phyloP scores from a whole-genome alignment of 2,113 vertebrate species.

The Amphiprion ocellaris region DNA sequence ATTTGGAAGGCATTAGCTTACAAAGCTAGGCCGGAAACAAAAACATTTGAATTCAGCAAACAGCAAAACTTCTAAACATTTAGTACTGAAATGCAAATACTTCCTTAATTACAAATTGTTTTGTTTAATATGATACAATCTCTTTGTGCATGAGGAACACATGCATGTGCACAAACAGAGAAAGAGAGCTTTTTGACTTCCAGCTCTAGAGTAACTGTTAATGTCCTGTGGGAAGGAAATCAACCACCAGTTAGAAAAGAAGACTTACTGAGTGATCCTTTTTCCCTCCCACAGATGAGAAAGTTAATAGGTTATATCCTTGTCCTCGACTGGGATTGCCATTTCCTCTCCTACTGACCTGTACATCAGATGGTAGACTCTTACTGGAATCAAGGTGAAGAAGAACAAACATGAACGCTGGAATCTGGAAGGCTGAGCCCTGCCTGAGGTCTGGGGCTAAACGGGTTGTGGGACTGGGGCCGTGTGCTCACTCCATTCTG shows the following conservation, averaged over 20 bases:
- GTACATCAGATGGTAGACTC: constrained; percentile 81
- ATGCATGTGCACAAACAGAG: background rate
- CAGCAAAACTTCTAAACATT: constrained; percentile 26
- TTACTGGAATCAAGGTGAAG: constrained; percentile 86
- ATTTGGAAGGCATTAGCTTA: constrained; percentile 79
- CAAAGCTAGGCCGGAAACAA: constrained; percentile 77
- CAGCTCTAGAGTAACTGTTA: constrained; percentile 37
- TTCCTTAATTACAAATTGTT: background rate
- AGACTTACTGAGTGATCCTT: constrained; percentile 70
- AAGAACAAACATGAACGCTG: constrained; percentile 84
- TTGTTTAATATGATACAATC: constrained; percentile 9
- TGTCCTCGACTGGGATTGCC: constrained; percentile 85
- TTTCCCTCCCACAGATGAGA: constrained; percentile 64
- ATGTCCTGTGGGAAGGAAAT: constrained; percentile 64
- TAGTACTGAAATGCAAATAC: background rate
- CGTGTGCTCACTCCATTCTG: constrained; percentile 50
- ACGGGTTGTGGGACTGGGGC: constrained; percentile 29
- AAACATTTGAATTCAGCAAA: constrained; percentile 9
- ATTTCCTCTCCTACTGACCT: constrained; percentile 88
- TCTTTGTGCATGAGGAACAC: background rate
- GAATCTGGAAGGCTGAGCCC: constrained; percentile 35
- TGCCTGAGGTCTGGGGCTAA: constrained; percentile 45
- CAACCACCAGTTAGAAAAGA: constrained; percentile 59
- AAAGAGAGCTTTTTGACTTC: constrained; percentile 29
- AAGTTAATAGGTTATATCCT: constrained; percentile 64